These are phyloP conservation scores for Corella eumyota DNA, from an alignment of 23 tunicate species.

Conservation along the genomic window DNA sequence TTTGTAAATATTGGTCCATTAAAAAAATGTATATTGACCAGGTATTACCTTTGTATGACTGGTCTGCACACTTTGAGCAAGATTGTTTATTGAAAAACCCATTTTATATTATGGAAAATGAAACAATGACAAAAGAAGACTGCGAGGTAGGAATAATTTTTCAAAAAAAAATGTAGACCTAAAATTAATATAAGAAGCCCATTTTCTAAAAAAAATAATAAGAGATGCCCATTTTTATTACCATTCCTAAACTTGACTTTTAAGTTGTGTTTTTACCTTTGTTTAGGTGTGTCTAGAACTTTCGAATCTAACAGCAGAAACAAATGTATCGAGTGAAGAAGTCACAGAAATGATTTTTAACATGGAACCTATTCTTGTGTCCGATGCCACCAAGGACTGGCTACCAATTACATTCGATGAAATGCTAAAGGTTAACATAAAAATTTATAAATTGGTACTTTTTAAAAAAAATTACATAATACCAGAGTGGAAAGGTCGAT, in stretches of 20 bases:
- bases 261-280: too few relatives aligned
- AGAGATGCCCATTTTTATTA: too few relatives aligned
- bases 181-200: background rate
- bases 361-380: constrained; percentile 17
- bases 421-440: constrained; percentile 20
- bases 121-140: constrained; percentile 15
- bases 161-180: background rate
- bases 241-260: too few relatives aligned
- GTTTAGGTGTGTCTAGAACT: constrained; percentile 14
- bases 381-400: constrained; percentile 60
- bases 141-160: constrained; percentile 26
- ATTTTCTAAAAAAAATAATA: background rate
- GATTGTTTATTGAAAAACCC: constrained; percentile 52
- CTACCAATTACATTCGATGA: constrained; percentile 40
- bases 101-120: constrained; percentile 14
- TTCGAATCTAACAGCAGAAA: background rate
- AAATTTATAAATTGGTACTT: too few relatives aligned
- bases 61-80: constrained; percentile 40
- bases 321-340: constrained; percentile 3
- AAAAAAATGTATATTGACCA: too few relatives aligned
- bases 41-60: constrained; percentile 66
- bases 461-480: background rate
- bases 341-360: constrained; percentile 24
- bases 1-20: too few relatives aligned
- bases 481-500: too few relatives aligned